phyloP scores from a whole-genome alignment of 2,888 invertebrate genomes.

The Athrips mouffetella region DNA sequence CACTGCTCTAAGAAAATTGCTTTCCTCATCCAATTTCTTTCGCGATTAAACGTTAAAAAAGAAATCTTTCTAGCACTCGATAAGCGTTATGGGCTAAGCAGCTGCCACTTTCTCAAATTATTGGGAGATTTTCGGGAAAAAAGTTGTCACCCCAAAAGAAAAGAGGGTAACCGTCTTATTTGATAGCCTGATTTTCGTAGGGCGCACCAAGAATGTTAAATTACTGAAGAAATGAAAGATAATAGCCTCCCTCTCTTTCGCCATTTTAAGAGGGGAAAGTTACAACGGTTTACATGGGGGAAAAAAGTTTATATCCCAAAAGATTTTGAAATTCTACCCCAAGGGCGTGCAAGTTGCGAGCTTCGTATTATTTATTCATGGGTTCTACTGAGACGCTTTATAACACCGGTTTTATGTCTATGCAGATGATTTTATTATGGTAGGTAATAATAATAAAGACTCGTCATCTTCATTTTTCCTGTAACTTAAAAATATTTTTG shows the following conservation, averaged over 20 bases:
- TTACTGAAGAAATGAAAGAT: slow-evolving; percentile 76
- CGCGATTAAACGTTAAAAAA: slow-evolving; percentile 33
- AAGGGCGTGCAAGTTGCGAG: slow-evolving; percentile 44
- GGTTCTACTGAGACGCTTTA: slow-evolving; percentile 37
- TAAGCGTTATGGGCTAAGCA: slow-evolving; percentile 73
- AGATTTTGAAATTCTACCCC: slow-evolving; percentile 65
- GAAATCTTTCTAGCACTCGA: slow-evolving; percentile 46
- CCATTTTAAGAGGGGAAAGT: slow-evolving; percentile 47
- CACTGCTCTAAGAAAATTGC: slow-evolving; percentile 8
- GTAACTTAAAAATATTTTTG: no score
- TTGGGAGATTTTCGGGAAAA: slow-evolving; percentile 69
- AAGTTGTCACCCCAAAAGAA: slow-evolving; percentile 65
- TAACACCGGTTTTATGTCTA: slow-evolving; percentile 14
- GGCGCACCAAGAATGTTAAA: slow-evolving; percentile 73
- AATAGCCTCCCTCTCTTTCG: slow-evolving; percentile 58
- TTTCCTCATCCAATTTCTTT: slow-evolving; percentile 15
- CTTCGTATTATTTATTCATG: slow-evolving; percentile 72
- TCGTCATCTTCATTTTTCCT: no score
- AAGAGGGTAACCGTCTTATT: slow-evolving; percentile 64
- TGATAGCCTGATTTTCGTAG: slow-evolving; percentile 72
- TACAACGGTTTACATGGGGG: slow-evolving; percentile 49
- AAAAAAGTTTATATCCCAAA: slow-evolving; percentile 66
- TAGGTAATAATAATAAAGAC: slow-evolving; percentile 2
- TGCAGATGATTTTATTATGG: slow-evolving; percentile 17
- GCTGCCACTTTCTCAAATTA: slow-evolving; percentile 77